Base-by-base conservation (phyloP, 2,113 vertebrate genomes). In the Engystomops pustulosus region DNA sequence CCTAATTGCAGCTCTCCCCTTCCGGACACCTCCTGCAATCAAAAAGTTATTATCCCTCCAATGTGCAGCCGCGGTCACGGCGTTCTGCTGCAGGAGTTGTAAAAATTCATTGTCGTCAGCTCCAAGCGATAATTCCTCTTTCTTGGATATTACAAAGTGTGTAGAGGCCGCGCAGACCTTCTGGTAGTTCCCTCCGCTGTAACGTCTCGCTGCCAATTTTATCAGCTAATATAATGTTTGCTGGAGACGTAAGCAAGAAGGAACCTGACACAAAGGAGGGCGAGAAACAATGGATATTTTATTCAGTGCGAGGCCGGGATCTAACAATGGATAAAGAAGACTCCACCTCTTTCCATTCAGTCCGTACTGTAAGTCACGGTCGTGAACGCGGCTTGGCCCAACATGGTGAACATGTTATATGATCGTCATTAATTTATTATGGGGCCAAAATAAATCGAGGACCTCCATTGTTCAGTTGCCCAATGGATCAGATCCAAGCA, bases 141-240 rank as follows among this genome's bases (percentile, higher is more conserved):
- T 72, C 80, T 82, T 82, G 79, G 79, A 69, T 65, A 80, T 80
- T 51, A 44, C 62, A 69, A 80, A 38, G 79, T 69, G 79, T 38
- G 44, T 47, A 51, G 79, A 68, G 69, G 45, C 23, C 27, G 44
- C 15, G 38, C 62, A 68, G 55, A 30, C 36, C 60, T 55, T 47
- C 27, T 82, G 68, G 67, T 71, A 67, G 38, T 20, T 68, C n/a
- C 38, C n/a, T n/a, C 44, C 25, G 82, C 60, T 67, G 20, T 34
- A 68, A 17, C 49, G 60, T 55, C 41, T 10, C 20, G 3, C 8
- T 38, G 72, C 58, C 82, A 77, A 68, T 25, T 84, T 23, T 84
- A 84, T 78, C 74, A 84, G 72, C 72, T 77, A 78, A 84, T 77
- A 77, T 41, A 84, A 78, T 67, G 71, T 76, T 75, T 83, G 44